A percentile compares a stretch with the other conserved stretches of the same genome.
These are phyloP conservation scores for Phaenicophaeus curvirostris DNA, from an alignment of 2,797 vertebrate genomes.

Conservation along the genomic window DNA sequence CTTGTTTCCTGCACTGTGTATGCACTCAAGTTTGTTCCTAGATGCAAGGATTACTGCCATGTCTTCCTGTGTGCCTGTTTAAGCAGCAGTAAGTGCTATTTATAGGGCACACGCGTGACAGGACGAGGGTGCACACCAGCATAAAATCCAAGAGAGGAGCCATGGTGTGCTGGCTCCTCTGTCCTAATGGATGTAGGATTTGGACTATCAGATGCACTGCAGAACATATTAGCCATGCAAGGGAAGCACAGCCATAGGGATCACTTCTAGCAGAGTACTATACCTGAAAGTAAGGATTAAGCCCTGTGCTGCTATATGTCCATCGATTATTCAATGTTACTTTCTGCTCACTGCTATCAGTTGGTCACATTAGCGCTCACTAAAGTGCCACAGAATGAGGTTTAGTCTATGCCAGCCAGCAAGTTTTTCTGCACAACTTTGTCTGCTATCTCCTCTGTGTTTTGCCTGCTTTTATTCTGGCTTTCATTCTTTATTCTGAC, in stretches of 20 bases:
- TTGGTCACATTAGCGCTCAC: neutral
- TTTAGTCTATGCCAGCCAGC: neutral
- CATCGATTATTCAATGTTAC: neutral
- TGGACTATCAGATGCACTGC: neutral
- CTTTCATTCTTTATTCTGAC: neutral
- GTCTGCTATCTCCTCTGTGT: neutral
- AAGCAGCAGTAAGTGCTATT: neutral
- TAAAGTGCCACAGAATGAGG: neutral
- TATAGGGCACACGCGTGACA: rapidly evolving
- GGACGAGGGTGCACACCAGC: neutral
- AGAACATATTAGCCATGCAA: neutral
- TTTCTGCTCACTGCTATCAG: neutral
- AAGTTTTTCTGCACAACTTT: neutral
- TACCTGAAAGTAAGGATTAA: neutral
- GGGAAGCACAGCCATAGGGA: neutral
- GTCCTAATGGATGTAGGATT: rapidly evolving
- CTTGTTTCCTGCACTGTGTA: neutral
- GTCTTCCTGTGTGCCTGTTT: rapidly evolving
- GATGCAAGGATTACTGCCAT: rapidly evolving
- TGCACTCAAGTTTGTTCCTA: neutral
- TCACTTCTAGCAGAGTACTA: neutral
- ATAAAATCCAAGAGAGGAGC: neutral
- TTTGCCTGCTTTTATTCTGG: neutral
- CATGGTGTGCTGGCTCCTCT: neutral
- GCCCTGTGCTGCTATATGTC: rapidly evolving